Percentiles rank a stretch among this genome's conserved stretches.
Evolutionary conservation across 2,797 vertebrate genomes (phyloP).

Genomic region (Tadarida brasiliensis): DNA sequence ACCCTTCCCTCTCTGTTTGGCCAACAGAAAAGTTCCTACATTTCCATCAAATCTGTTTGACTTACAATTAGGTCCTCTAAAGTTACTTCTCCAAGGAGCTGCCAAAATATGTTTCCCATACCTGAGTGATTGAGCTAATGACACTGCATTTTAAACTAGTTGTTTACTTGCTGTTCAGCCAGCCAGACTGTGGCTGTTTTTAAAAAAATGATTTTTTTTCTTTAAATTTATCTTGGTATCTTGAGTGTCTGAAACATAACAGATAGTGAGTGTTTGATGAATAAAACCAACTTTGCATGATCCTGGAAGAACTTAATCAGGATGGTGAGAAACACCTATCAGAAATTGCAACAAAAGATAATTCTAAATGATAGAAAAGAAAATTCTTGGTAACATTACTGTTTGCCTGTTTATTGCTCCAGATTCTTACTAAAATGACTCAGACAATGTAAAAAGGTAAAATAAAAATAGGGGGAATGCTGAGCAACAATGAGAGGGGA

Average conservation of each 20-base stretch:
- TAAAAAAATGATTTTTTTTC: neutral
- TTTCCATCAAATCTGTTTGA: neutral
- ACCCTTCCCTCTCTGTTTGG: neutral
- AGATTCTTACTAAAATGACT: neutral
- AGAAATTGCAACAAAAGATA: neutral
- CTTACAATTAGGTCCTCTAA: neutral
- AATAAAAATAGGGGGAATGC: neutral
- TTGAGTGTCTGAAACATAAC: neutral
- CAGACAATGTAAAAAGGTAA: neutral
- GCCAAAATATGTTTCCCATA: neutral
- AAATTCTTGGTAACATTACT: neutral
- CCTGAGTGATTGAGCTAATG: conserved; percentile 33
- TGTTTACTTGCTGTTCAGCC: neutral
- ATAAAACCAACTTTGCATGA: conserved; percentile 28
- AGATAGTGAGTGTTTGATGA: conserved; percentile 3
- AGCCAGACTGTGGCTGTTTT: neutral
- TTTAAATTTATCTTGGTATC: neutral
- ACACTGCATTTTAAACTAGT: neutral
- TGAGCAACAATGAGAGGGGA: neutral
- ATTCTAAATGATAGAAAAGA: neutral
- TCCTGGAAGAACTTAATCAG: neutral
- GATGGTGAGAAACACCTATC: neutral
- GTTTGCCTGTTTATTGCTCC: neutral
- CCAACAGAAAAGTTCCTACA: neutral
- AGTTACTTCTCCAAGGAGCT: neutral